Conservation (phyloP, 2,888 invertebrate genomes). For the Agrotis puta region DNA sequence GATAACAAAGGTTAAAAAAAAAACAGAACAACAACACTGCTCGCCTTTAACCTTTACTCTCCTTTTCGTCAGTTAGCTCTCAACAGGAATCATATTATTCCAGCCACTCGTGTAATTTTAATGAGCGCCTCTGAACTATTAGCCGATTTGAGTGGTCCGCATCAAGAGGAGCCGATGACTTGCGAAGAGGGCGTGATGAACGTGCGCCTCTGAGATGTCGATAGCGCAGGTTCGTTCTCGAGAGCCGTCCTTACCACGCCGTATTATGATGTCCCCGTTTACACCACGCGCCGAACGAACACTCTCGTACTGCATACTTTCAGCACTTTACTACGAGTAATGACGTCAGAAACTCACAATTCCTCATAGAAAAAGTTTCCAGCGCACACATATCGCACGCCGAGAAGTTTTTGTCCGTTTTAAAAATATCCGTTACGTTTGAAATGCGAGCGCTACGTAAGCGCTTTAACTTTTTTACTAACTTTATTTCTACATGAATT, state of each 20-base stretch:
- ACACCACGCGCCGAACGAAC: slow-evolving; percentile 62
- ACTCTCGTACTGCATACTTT: slow-evolving; percentile 43
- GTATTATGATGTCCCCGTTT: slow-evolving; percentile 64
- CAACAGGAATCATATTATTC: slow-evolving; percentile 54
- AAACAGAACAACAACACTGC: background rate
- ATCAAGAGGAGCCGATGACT: slow-evolving; percentile 75
- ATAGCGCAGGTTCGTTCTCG: slow-evolving; percentile 73
- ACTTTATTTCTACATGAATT: slow-evolving; percentile 87
- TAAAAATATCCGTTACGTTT: slow-evolving; percentile 81
- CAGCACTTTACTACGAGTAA: slow-evolving; percentile 41
- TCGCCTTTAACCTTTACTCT: background rate
- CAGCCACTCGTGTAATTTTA: slow-evolving; percentile 64
- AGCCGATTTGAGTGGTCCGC: slow-evolving; percentile 62
- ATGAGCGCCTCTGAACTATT: slow-evolving; percentile 71
- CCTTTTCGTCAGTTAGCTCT: slow-evolving; percentile 30
- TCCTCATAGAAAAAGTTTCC: slow-evolving; percentile 71
- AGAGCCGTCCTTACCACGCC: slow-evolving; percentile 62
- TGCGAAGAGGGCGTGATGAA: slow-evolving; percentile 72
- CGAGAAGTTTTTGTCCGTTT: slow-evolving; percentile 76
- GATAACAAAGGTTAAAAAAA: background rate
- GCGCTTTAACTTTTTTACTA: slow-evolving; percentile 85
- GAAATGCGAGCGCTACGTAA: slow-evolving; percentile 80
- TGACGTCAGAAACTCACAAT: slow-evolving; percentile 62
- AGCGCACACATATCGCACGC: slow-evolving; percentile 68
- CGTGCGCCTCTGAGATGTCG: slow-evolving; percentile 71